Evolutionary conservation across 2,113 vertebrate genomes (phyloP), one percentile per base, ranked within the genome.

Genomic region (Pedionomus torquatus): DNA sequence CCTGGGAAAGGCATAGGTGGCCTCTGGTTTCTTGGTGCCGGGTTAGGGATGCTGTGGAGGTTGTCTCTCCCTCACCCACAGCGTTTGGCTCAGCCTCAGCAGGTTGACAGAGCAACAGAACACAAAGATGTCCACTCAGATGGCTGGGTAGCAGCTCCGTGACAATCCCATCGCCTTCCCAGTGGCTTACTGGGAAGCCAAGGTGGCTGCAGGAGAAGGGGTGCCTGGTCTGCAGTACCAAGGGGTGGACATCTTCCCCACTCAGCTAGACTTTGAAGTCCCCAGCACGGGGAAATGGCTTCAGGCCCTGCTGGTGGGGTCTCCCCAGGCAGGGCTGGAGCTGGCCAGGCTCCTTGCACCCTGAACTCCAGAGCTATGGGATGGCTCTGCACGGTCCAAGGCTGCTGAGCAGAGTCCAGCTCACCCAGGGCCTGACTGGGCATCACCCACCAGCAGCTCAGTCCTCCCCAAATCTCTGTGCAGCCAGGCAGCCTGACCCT

Each of bases 11-110:
- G 3, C 82, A 65, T 8, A 77, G 84, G 74, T 60, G 85, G 82
- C 57, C 94, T 30, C 80, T 2, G 3, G 55, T 75, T 25, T 0
- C 66, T 51, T 60, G 13, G 0, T 1, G 2, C 30, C 15, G 46
- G 61, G 78, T 13, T 10, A 16, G 25, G 26, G 46, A 33, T 65
- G 74, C 54, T 21, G 44, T 66, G 70, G 13, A 44, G 26, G 33
- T 39, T 39, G 12, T 3, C 44, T 71, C 37, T 70, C 3, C 13
- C 31, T 25, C 7, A 0, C 61, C 39, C 17, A 9, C 48, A 68
- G 46, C 63, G 10, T 39, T 31, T 9, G 0, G 19, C 24, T 48
- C 31, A 1, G n/a, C 30, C 25, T 33, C 65, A 31, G 26, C 58
- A 57, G 37, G 8, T 7, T 65, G 51, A 52, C 25, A 37, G 37